Percentiles rank a stretch among this genome's conserved stretches.
Evolutionary conservation across 1,140 invertebrate species (phyloP).

Genomic region (Stegodyphus dumicola): DNA sequence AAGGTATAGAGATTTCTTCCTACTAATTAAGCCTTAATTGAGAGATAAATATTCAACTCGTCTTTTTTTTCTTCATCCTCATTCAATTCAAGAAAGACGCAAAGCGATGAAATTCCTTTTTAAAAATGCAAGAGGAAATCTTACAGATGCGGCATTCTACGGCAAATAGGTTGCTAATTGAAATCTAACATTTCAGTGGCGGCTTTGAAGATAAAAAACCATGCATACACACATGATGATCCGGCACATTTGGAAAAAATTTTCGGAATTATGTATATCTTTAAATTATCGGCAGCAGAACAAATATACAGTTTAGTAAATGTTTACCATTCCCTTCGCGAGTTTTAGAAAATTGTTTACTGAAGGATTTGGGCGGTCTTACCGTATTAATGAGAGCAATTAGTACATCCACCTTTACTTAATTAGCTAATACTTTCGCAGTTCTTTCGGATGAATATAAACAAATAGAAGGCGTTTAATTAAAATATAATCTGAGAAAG

Average conservation of each 20-base stretch:
- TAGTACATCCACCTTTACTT: conserved; percentile 58
- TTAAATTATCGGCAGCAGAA: conserved; percentile 57
- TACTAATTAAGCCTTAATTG: conserved; percentile 61
- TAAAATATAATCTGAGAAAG: conserved; percentile 58
- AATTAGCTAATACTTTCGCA: conserved; percentile 60
- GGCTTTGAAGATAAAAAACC: conserved; percentile 35
- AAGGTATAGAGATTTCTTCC: conserved; percentile 55
- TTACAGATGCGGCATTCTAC: conserved; percentile 38
- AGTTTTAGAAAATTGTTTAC: conserved; percentile 58
- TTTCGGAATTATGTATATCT: conserved; percentile 55
- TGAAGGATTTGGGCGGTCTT: conserved; percentile 54
- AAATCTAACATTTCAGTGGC: conserved; percentile 57
- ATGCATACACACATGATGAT: conserved; percentile 20
- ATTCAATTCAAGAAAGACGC: conserved; percentile 60
- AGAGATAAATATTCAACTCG: conserved; percentile 58
- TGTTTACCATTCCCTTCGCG: conserved; percentile 37
- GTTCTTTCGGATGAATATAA: conserved; percentile 50
- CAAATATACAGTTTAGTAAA: conserved; percentile 60
- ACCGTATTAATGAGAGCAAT: conserved; percentile 59
- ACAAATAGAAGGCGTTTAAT: conserved; percentile 57
- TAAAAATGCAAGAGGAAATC: conserved; percentile 46
- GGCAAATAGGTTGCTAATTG: conserved; percentile 59
- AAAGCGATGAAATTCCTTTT: conserved; percentile 58
- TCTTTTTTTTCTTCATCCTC: conserved; percentile 20
- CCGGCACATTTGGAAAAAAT: conserved; percentile 32